Evolutionary conservation across 1,140 invertebrate species (phyloP).

Genomic region (Hirudo medicinalis): DNA sequence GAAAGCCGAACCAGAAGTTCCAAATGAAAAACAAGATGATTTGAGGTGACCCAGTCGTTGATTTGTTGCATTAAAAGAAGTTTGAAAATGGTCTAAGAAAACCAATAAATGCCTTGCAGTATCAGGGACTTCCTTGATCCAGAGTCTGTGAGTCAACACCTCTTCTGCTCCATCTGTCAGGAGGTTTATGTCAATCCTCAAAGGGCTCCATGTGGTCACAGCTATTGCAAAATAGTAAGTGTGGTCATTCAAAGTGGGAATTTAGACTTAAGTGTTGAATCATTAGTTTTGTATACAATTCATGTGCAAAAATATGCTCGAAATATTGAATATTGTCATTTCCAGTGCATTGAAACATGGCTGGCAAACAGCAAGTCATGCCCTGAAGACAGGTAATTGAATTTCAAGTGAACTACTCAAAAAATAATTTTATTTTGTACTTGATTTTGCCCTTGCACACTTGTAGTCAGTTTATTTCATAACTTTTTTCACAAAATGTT

Average conservation of each 20-base stretch:
- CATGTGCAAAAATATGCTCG: not conserved
- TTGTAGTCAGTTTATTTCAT: too few relatives aligned
- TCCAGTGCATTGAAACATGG: not conserved
- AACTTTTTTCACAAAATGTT: too few relatives aligned
- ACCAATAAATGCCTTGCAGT: not conserved
- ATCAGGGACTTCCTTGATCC: conserved; percentile 30
- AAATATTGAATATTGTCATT: not conserved
- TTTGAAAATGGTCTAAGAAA: too few relatives aligned
- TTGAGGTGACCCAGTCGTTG: too few relatives aligned
- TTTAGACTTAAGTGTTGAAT: not conserved
- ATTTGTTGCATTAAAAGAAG: not conserved
- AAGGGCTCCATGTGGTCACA: conserved; percentile 33
- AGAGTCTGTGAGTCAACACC: conserved; percentile 29
- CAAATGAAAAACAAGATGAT: too few relatives aligned
- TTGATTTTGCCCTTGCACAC: too few relatives aligned
- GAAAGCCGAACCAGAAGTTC: too few relatives aligned
- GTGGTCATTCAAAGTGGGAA: not conserved
- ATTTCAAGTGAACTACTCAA: too few relatives aligned
- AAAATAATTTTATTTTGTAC: too few relatives aligned
- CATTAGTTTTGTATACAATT: not conserved
- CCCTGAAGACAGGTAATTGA: too few relatives aligned
- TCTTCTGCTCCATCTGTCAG: conserved; percentile 33
- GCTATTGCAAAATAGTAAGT: conserved; percentile 26
- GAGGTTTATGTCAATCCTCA: conserved; percentile 31
- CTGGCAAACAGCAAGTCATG: too few relatives aligned